Percentiles rank a stretch among this genome's conserved stretches.
Conservation (phyloP, 2,797 vertebrate genomes). For the Odontamblyopus lacepedii region DNA sequence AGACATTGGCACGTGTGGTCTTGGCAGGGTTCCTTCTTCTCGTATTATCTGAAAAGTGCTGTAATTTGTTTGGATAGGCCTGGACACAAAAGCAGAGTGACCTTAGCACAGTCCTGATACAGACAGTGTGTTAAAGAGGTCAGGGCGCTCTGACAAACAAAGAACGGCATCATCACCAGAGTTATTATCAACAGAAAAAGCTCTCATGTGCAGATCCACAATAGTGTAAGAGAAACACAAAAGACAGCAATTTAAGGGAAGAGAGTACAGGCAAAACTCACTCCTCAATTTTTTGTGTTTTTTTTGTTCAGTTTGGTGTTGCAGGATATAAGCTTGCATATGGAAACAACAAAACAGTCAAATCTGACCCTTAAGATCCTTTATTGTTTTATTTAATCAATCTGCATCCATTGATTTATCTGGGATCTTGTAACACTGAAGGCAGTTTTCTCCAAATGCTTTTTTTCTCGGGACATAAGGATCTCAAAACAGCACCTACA, state of each 20-base stretch:
- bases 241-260: not conserved
- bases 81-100: conserved; percentile 35
- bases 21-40: conserved; percentile 11
- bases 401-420: too few species aligned
- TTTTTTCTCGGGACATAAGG: too few species aligned
- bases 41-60: conserved; percentile 13
- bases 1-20: conserved; percentile 14
- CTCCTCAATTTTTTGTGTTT: too few species aligned
- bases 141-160: conserved; percentile 49
- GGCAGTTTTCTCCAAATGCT: too few species aligned
- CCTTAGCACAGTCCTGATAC: conserved; percentile 27
- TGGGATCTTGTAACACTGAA: too few species aligned
- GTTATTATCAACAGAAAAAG: not conserved
- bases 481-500: too few species aligned
- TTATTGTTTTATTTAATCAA: too few species aligned
- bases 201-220: not conserved
- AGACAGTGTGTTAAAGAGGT: conserved; percentile 23
- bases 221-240: not conserved
- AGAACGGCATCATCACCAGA: not conserved
- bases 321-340: too few species aligned
- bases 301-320: too few species aligned
- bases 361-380: too few species aligned
- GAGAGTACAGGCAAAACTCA: too few species aligned
- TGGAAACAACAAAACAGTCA: too few species aligned
- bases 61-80: conserved; percentile 18